phyloP scores from a whole-genome alignment of 2,888 invertebrate genomes.

The Drosophila aldrichi region DNA sequence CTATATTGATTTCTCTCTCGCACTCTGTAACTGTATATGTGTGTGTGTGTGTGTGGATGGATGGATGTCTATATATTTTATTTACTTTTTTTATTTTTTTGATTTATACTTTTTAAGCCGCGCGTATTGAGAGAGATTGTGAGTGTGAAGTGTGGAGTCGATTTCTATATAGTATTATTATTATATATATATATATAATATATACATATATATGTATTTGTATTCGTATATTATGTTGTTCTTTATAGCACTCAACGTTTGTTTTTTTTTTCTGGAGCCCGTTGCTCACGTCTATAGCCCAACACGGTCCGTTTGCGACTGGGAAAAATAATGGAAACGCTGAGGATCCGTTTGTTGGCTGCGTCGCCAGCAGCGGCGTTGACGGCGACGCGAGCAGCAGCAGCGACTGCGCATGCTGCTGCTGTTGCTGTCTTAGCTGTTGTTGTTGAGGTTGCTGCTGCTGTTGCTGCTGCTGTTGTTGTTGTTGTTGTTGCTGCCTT shows the following conservation, averaged over 20 bases:
- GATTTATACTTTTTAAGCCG: conserved; percentile 25
- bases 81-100: conserved; percentile 10
- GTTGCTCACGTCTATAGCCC: conserved; percentile 84
- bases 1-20: conserved; percentile 29
- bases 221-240: conserved; percentile 12
- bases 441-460: conserved; percentile 6
- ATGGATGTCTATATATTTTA: conserved; percentile 16
- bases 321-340: conserved; percentile 72
- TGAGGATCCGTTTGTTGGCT: conserved; percentile 68
- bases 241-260: conserved; percentile 30
- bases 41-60: conserved; percentile 12
- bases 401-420: conserved; percentile 12
- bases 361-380: conserved; percentile 39
- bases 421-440: background rate
- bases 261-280: conserved; percentile 41
- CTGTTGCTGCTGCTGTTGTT: conserved; percentile 2
- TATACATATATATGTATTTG: conserved; percentile 1
- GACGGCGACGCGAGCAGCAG: conserved; percentile 29
- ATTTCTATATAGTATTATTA: conserved; percentile 37
- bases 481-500: conserved; percentile 30
- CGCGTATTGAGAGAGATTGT: conserved; percentile 50
- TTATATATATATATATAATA: background rate
- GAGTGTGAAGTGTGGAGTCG: conserved; percentile 30
- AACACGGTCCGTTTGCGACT: conserved; percentile 85
- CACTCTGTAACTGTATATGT: background rate